Evolutionary conservation across 2,113 vertebrate genomes (phyloP), one percentile per base, ranked within the genome.

Genomic region (Peromyscus californicus): DNA sequence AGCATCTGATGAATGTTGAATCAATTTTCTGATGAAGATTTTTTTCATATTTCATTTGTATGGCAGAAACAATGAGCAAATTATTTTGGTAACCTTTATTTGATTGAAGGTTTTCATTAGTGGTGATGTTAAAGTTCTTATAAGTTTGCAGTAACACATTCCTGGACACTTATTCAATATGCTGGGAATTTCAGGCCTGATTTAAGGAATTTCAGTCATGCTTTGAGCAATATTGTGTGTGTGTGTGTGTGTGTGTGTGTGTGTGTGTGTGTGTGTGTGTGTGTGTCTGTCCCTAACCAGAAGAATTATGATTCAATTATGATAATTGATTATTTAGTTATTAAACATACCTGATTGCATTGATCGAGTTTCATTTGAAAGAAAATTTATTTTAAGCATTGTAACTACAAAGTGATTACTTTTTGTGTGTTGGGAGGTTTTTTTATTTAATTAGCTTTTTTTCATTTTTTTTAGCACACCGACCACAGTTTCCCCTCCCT

Each of bases 341-440:
- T 92, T 84, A 97, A 36, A 54, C 89, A 94, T 94, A 61, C 11
- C 13, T 96, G 45, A 76, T 69, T 93, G 74, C 11, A 79, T 67
- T 69, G 51, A 94, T 29, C 39, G 95, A 86, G 51, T 89, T 89
- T 90, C 90, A 10, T 85, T 4, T 94, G 21, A 94, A 93, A 94
- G 48, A 17, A 91, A 74, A 90, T 83, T 80, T 84, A 90, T 85
- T 92, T 93, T 89, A 76, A 94, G 76, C 39, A 74, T n/a, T 75
- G 26, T 85, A 21, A 42, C 42, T 65, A 39, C 45, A 39, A 92
- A 94, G 76, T 57, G 5, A 76, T 59, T 92, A 76, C 13, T 88
- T 51, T 59, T 59, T 59, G 13, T 15, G 57, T 59, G 16, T 59
- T 59, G 16, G 3, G 16, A 59, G 57, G 57, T 59, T 48, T 5